Evolutionary conservation across 2,113 vertebrate genomes (phyloP).

Genomic region (Eira barbara): DNA sequence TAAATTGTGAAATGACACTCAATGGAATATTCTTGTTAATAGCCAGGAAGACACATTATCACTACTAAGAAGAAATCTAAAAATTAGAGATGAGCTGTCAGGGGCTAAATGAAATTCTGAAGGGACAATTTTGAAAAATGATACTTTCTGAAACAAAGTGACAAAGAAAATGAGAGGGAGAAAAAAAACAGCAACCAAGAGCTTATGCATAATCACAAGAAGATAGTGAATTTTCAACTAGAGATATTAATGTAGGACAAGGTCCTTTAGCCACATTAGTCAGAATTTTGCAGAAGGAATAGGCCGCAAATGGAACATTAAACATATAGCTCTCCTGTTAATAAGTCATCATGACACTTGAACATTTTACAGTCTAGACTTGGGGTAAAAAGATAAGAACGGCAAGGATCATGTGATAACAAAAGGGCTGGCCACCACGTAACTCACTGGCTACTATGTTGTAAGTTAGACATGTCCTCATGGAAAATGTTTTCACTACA

Average conservation of each 20-base stretch:
- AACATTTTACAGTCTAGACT: neutral
- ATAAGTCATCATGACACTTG: neutral
- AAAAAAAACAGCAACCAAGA: neutral
- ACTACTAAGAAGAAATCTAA: slow-evolving; percentile 1
- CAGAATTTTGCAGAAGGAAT: neutral
- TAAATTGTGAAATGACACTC: neutral
- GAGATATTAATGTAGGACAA: neutral
- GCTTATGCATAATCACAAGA: neutral
- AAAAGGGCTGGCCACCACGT: neutral
- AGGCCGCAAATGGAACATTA: neutral
- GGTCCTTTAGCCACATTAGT: neutral
- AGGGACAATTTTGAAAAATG: slow-evolving; percentile 22
- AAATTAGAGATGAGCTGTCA: slow-evolving; percentile 10
- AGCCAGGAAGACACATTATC: neutral
- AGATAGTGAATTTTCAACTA: neutral
- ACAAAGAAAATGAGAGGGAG: neutral
- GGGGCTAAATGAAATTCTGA: neutral
- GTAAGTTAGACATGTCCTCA: neutral
- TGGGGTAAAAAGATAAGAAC: neutral
- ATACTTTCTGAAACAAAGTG: neutral
- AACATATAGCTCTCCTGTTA: neutral
- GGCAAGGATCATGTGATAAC: neutral
- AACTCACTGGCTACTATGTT: neutral
- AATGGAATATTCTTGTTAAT: neutral
- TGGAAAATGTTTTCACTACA: neutral